phyloP scores from a whole-genome alignment of 2,888 invertebrate species.

The Morinoia aosen region DNA sequence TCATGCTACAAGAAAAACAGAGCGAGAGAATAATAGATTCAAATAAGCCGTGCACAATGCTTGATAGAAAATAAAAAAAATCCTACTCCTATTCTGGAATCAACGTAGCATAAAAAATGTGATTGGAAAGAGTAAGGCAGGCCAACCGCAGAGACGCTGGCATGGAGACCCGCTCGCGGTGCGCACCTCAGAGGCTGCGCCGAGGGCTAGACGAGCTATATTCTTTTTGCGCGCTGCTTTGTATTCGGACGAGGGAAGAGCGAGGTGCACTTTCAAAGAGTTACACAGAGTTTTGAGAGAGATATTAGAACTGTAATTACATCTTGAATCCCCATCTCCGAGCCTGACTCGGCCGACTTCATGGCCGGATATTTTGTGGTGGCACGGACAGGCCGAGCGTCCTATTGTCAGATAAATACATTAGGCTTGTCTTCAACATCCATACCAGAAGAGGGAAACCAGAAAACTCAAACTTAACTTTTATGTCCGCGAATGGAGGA shows the following conservation, averaged over 20 bases:
- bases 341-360: conserved; percentile 28
- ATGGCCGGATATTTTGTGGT: conserved; percentile 46
- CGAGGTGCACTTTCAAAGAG: conserved; percentile 50
- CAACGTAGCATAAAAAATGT: not conserved
- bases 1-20: not conserved
- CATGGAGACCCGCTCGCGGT: not conserved
- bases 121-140: not conserved
- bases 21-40: not conserved
- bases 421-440: not conserved
- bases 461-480: not conserved
- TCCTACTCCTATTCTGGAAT: not conserved
- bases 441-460: not conserved
- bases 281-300: conserved; percentile 50
- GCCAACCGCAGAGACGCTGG: not conserved
- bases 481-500: not conserved
- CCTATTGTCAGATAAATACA: conserved; percentile 23
- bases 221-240: conserved; percentile 29
- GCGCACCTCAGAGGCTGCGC: not conserved
- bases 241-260: conserved; percentile 14
- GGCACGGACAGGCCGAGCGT: not conserved
- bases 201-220: not conserved
- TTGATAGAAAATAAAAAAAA: not conserved
- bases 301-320: conserved; percentile 52
- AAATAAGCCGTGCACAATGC: not conserved
- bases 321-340: conserved; percentile 51